A percentile compares a stretch with the other conserved stretches of the same genome.
Evolutionary conservation across 2,113 vertebrate genomes (phyloP).

Genomic region (Poeciliopsis retropinna): DNA sequence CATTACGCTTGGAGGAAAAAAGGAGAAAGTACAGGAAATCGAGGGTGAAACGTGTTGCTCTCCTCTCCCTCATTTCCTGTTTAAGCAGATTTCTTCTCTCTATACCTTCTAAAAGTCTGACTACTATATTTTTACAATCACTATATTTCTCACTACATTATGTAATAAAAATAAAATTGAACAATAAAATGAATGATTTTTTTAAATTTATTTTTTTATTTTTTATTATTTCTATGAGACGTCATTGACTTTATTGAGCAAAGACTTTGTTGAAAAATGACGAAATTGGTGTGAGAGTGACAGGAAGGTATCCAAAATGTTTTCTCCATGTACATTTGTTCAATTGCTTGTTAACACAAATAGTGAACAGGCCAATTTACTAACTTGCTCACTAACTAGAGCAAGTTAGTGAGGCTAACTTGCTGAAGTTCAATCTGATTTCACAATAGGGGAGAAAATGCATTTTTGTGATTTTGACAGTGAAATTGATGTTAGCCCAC

Average conservation of each 20-base stretch:
- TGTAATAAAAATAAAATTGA: not conserved
- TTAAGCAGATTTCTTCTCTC: conserved; percentile 38
- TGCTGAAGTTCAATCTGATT: too few relatives aligned
- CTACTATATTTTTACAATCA: not conserved
- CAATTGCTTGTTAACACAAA: not conserved
- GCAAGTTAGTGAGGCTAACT: too few relatives aligned
- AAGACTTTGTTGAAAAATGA: not conserved
- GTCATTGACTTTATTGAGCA: not conserved
- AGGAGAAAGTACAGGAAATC: conserved; percentile 73
- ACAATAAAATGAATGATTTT: not conserved
- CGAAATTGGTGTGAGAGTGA: too few relatives aligned
- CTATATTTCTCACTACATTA: not conserved
- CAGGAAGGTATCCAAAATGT: too few relatives aligned
- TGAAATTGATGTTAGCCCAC: too few relatives aligned
- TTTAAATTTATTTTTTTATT: not conserved
- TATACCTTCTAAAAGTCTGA: conserved; percentile 9
- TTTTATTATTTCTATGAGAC: not conserved
- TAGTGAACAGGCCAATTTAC: not conserved
- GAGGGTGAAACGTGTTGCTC: conserved; percentile 66
- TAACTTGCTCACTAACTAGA: too few relatives aligned
- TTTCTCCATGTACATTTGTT: not conserved
- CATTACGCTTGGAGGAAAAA: conserved; percentile 70
- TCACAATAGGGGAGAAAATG: too few relatives aligned
- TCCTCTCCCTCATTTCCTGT: conserved; percentile 66
- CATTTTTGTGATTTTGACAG: too few relatives aligned